Evolutionary conservation across 2,113 vertebrate genomes (phyloP).

Genomic region (Chelonoidis abingdonii): DNA sequence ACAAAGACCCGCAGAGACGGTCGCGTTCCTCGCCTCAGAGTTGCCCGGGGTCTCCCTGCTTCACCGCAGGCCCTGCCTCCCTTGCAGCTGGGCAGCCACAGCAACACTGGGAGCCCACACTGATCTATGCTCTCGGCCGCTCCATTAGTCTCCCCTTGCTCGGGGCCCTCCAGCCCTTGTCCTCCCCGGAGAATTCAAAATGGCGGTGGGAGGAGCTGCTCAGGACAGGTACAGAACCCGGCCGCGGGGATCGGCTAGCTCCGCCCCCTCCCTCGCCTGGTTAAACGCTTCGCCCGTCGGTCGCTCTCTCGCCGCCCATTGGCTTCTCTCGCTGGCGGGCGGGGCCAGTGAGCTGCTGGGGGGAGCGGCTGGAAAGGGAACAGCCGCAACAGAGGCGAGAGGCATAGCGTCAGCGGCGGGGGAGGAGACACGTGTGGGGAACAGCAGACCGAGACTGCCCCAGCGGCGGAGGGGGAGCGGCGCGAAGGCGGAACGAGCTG

Average conservation of each 20-base stretch:
- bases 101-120: not conserved
- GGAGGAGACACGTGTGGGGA: not conserved
- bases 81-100: no score
- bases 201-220: slow-evolving; percentile 55
- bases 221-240: slow-evolving; percentile 18
- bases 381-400: not conserved
- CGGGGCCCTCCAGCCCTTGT: slow-evolving; percentile 13
- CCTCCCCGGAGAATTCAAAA: slow-evolving; percentile 67
- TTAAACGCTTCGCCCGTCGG: not conserved
- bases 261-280: not conserved
- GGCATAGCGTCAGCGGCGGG: not conserved
- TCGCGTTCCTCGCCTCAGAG: not conserved
- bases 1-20: not conserved
- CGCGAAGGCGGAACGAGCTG: not conserved
- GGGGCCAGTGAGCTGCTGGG: rapidly evolving
- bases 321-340: not conserved
- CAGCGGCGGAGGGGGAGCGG: not conserved
- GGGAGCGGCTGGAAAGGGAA: not conserved
- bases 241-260: not conserved
- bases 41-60: not conserved
- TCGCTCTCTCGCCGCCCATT: not conserved
- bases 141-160: slow-evolving; percentile 38
- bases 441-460: not conserved
- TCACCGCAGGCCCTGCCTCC: rapidly evolving
- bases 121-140: slow-evolving; percentile 58